Evolutionary conservation across 2,888 invertebrate genomes (phyloP), one percentile per base, ranked within the genome.

Genomic region (Cepaea hortensis): DNA sequence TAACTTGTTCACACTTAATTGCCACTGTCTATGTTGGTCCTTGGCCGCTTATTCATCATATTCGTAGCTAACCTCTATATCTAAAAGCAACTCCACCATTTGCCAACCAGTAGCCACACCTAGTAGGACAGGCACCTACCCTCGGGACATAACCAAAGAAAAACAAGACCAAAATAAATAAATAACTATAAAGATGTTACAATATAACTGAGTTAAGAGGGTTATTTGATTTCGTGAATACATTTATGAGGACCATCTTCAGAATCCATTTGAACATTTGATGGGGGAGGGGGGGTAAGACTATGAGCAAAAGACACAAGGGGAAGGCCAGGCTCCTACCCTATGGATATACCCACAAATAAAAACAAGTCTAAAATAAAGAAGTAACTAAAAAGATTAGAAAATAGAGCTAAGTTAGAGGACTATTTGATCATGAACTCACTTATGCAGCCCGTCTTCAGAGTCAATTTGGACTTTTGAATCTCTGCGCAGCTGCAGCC

Each of bases 401-500:
- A 75, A 20, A 50, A 18, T 18, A n/a, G 5, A 20, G 50, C 13
- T 6, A 79, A 85, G 2, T 55, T 11, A 79, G 46, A 68, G 55
- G 55, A 3, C 23, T 9, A 9, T 11, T 50, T n/a, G 55, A 55
- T 23, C 1, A 73, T 23, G 35, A 35, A 77, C 85, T 46, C 68
- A 87, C 87, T 81, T 85, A 23, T 77, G 72, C 5, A 73, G 70
- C 9, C 61, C 77, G 18, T 85, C 87, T 65, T 87, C 84, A 20
- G 85, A 84, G 1, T 87, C 87, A 46, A 80, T 85, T 61, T 84
- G n/a, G 5, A 62, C 80, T 18, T 85, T 85, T 55, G 86, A 81
- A 76, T 88, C 88, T 75, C 86, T 77, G 20, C 83, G 75, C 48
- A 90, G 79, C 87, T 89, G 88, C 84, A 91, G 87, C 98, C 98